Evolutionary conservation across 2,888 invertebrate species (phyloP), one percentile per base, ranked within the genome.

Genomic region (Teinopalpus imperialis): DNA sequence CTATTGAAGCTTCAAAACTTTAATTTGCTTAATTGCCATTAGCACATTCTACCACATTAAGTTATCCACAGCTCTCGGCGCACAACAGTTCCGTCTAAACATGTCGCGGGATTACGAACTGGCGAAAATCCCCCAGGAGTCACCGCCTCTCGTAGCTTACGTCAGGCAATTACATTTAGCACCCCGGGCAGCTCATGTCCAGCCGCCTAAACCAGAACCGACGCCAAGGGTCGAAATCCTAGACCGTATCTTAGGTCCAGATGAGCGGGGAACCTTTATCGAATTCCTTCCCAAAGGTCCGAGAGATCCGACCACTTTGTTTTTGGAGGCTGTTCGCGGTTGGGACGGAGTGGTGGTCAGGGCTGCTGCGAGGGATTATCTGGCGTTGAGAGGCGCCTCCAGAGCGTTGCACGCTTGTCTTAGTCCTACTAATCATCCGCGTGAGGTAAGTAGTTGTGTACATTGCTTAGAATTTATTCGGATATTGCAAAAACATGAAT

Each of bases 51-150:
- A n/a, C n/a, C n/a, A n/a, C n/a, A n/a, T n/a, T n/a, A n/a, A n/a
- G n/a, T n/a, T n/a, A 53, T 9, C 68, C 66, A 1, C 70, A 93
- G 94, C 93, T 3, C 85, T 93, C 56, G 91, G 92, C 49, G 93
- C 93, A 50, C 93, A 94, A 69, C 94, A 94, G 73, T 95, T 95
- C 78, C 92, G 93, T 23, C 88, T 93, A 54, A 95, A 94, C 82
- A 93, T 95, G 93, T 93, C 93, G 35, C 92, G 92, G 53, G 95
- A 95, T 74, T 92, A 94, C 74, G 94, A 95, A 69, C 87, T 95
- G 56, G 90, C 91, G 20, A 90, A 92, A 64, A 94, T 95, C 50
- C 89, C 92, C 7, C 94, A 95, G 83, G 94, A 94, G 69, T 93
- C 95, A 61, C 92, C 93, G 1, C 91, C 92, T 59, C 89, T 95